Evolutionary conservation across 2,797 vertebrate genomes (phyloP).

Genomic region (Enoplosus armatus): DNA sequence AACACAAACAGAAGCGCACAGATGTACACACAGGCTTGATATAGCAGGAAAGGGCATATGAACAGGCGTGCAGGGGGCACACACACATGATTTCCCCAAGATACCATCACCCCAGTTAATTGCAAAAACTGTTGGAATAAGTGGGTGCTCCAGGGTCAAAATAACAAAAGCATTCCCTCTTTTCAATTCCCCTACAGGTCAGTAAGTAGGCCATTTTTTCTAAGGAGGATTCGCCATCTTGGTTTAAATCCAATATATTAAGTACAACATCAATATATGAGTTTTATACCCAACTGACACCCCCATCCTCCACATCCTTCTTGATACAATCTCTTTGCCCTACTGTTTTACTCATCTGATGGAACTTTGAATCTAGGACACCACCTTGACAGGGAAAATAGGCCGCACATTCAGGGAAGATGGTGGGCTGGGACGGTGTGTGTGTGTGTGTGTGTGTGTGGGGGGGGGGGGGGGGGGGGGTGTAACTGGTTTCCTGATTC

Average conservation of each 20-base stretch:
- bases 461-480: slow-evolving; percentile 34
- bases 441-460: slow-evolving; percentile 18
- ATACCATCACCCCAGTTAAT: slow-evolving; percentile 18
- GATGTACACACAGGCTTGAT: slow-evolving; percentile 38
- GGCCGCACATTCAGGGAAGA: slow-evolving; percentile 77
- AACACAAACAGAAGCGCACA: slow-evolving; percentile 57
- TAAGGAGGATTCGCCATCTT: not conserved
- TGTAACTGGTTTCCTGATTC: slow-evolving; percentile 67
- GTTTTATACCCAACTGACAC: slow-evolving; percentile 37
- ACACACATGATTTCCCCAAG: not conserved
- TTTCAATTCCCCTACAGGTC: slow-evolving; percentile 20
- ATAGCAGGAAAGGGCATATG: slow-evolving; percentile 7
- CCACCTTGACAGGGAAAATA: slow-evolving; percentile 84
- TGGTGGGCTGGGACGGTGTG: slow-evolving; percentile 56
- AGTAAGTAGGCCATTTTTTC: slow-evolving; percentile 22
- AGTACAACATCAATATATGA: slow-evolving; percentile 2
- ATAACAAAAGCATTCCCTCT: slow-evolving; percentile 22
- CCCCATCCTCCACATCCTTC: slow-evolving; percentile 52
- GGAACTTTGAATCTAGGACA: slow-evolving; percentile 85
- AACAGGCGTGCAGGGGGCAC: not conserved
- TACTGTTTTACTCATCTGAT: slow-evolving; percentile 70
- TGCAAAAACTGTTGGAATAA: slow-evolving; percentile 34
- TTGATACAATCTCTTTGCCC: slow-evolving; percentile 55
- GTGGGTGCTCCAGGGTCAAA: slow-evolving; percentile 16
- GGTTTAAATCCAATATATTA: slow-evolving; percentile 24